phyloP scores from a whole-genome alignment of 2,888 invertebrate genomes.

The Bombylius major region DNA sequence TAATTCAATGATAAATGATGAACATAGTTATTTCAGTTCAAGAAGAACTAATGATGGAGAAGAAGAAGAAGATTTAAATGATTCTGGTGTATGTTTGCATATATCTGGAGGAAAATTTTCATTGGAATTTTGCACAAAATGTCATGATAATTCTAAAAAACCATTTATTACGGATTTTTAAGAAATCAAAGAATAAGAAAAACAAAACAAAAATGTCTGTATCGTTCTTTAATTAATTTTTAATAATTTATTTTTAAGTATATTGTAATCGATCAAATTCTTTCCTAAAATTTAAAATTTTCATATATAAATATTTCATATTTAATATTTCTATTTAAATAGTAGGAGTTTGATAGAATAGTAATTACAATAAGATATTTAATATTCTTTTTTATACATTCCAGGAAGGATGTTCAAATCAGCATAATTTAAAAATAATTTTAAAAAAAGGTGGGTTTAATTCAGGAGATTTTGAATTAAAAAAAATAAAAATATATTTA shows the following conservation, averaged over 20 bases:
- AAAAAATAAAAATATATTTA: too few relatives aligned
- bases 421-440: not conserved
- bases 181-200: conserved; percentile 15
- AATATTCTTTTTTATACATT: conserved; percentile 3
- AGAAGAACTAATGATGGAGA: not conserved
- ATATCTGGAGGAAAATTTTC: conserved; percentile 41
- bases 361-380: not conserved
- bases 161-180: conserved; percentile 23
- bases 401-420: not conserved
- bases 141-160: conserved; percentile 38
- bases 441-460: not conserved
- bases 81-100: conserved; percentile 45
- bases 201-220: conserved; percentile 13
- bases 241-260: not conserved
- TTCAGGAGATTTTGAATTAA: too few relatives aligned
- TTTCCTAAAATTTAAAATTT: conserved; percentile 18
- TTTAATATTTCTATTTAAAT: not conserved
- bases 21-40: conserved; percentile 19
- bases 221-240: not conserved
- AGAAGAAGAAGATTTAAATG: conserved; percentile 19
- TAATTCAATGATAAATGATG: conserved; percentile 1
- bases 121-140: conserved; percentile 44
- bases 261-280: conserved; percentile 24
- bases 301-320: too few relatives aligned
- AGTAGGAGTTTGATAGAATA: conserved; percentile 1